Evolutionary conservation across 2,113 vertebrate genomes (phyloP).

Genomic region (Tor tambroides): DNA sequence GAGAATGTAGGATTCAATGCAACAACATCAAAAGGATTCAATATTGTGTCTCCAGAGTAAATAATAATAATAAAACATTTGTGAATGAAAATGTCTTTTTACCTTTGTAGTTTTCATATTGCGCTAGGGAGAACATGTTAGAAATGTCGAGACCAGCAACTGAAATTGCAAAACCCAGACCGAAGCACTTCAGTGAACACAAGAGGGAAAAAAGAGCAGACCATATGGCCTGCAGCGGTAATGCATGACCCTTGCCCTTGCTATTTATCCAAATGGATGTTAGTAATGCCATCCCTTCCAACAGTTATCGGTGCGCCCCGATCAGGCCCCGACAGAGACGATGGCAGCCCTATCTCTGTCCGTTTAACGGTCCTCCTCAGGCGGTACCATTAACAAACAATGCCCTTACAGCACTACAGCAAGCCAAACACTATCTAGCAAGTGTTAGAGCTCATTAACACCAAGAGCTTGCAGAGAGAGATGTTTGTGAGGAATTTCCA

Average conservation of each 20-base stretch:
- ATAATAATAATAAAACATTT: conserved; percentile 62
- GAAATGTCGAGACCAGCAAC: conserved; percentile 53
- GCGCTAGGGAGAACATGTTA: conserved; percentile 9
- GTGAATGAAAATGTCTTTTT: conserved; percentile 57
- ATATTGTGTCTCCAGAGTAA: conserved; percentile 64
- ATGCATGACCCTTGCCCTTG: conserved; percentile 31
- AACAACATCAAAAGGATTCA: conserved; percentile 67
- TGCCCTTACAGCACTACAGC: conserved; percentile 18
- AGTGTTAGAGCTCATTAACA: conserved; percentile 40
- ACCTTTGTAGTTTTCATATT: not conserved
- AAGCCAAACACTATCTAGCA: conserved; percentile 33
- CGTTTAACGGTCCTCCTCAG: conserved; percentile 26
- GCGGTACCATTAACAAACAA: conserved; percentile 31
- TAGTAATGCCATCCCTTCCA: conserved; percentile 6
- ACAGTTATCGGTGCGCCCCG: not conserved
- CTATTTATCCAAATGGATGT: conserved; percentile 35
- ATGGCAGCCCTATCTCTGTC: conserved; percentile 1
- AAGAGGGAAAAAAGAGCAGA: not conserved
- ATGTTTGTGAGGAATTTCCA: conserved; percentile 9
- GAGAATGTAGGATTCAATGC: conserved; percentile 65
- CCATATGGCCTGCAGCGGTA: conserved; percentile 7
- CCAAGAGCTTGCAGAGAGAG: conserved; percentile 27
- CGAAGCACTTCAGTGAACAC: conserved; percentile 58
- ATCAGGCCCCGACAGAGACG: not conserved
- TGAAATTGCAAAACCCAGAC: conserved; percentile 34